Evolutionary conservation across 2,797 vertebrate genomes (phyloP).

Genomic region (Stomatorhinus walkeri): DNA sequence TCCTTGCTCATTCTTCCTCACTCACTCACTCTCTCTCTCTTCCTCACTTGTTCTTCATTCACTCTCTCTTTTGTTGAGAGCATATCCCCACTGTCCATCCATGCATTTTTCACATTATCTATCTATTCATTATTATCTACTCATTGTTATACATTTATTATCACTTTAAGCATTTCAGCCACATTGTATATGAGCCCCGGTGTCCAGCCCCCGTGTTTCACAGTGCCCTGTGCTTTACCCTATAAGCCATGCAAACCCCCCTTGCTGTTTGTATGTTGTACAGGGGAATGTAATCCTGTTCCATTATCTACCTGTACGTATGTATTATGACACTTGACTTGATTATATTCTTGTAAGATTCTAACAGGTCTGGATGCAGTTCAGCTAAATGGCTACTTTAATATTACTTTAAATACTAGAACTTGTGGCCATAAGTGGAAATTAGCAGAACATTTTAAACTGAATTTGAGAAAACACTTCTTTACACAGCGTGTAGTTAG

Average conservation of each 20-base stretch:
- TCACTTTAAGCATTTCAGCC: neutral
- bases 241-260: neutral
- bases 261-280: neutral
- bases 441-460: no score
- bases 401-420: no score
- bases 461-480: no score
- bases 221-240: neutral
- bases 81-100: neutral
- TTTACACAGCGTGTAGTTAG: no score
- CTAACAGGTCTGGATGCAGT: no score
- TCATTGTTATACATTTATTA: neutral
- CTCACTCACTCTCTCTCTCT: no score
- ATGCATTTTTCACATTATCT: neutral
- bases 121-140: neutral
- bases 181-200: neutral
- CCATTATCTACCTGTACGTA: neutral
- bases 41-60: neutral
- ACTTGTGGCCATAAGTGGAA: no score
- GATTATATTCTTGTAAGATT: neutral
- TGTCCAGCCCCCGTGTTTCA: neutral
- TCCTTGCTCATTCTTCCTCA: neutral
- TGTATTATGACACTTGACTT: neutral
- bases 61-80: neutral
- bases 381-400: no score
- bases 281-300: neutral